A percentile compares a stretch with the other conserved stretches of the same genome.
Evolutionary conservation across 2,888 invertebrate genomes (phyloP).

Genomic region (Drosophila anomelani): DNA sequence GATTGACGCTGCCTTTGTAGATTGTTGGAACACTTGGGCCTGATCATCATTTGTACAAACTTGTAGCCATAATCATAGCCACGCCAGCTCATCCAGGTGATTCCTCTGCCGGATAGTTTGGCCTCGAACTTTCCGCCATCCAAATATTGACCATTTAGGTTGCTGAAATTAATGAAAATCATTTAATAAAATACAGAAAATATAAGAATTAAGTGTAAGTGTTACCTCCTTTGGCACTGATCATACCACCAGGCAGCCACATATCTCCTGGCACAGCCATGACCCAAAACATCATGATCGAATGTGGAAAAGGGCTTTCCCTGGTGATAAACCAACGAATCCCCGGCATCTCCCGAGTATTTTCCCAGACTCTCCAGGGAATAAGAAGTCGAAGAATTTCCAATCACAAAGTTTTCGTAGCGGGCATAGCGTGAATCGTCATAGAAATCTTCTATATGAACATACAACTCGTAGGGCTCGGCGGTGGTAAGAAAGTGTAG

Average conservation of each 20-base stretch:
- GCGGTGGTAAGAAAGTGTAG: conserved; percentile 85
- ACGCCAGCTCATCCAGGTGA: conserved; percentile 89
- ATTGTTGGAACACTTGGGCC: conserved; percentile 74
- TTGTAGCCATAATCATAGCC: conserved; percentile 88
- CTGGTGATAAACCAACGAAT: conserved; percentile 88
- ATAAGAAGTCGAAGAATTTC: conserved; percentile 88
- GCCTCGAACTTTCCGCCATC: conserved; percentile 84
- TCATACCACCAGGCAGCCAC: conserved; percentile 91
- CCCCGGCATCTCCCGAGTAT: conserved; percentile 88
- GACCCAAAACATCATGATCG: conserved; percentile 88
- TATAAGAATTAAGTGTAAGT: neutral
- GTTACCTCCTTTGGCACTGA: conserved; percentile 88
- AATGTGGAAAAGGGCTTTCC: conserved; percentile 89
- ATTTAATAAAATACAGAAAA: neutral
- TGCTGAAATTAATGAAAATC: conserved; percentile 84
- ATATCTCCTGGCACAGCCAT: conserved; percentile 88
- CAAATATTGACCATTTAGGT: conserved; percentile 87
- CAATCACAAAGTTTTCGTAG: conserved; percentile 88
- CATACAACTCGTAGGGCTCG: conserved; percentile 86
- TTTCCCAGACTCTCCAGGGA: conserved; percentile 87
- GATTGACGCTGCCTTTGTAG: conserved; percentile 21
- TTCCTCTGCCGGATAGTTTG: conserved; percentile 85
- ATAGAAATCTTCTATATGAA: conserved; percentile 88
- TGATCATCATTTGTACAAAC: conserved; percentile 88
- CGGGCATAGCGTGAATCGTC: conserved; percentile 86